Conservation (phyloP, 2,888 invertebrate genomes). For the Melieria picta region DNA sequence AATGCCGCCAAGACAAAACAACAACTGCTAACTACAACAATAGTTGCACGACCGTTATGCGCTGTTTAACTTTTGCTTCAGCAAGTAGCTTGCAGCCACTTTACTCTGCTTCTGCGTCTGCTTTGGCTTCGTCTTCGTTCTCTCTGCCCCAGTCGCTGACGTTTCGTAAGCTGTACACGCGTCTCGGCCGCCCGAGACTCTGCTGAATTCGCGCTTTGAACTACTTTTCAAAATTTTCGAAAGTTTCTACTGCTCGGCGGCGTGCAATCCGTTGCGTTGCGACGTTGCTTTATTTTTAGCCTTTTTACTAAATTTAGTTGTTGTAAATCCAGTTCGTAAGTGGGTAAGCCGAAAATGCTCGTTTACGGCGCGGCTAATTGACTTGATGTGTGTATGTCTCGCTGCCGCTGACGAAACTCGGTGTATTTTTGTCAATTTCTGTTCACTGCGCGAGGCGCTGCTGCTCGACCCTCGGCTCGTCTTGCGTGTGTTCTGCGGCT, state of each 20-base stretch:
- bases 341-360: slow-evolving; percentile 27
- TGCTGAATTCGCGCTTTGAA: slow-evolving; percentile 46
- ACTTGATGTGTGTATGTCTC: too few relatives aligned
- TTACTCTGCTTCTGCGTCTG: slow-evolving; percentile 12
- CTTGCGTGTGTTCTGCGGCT: too few relatives aligned
- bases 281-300: slow-evolving; percentile 6
- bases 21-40: slow-evolving; percentile 2
- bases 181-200: not conserved
- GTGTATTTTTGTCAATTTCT: not conserved
- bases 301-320: slow-evolving; percentile 30
- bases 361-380: not conserved
- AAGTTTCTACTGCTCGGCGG: slow-evolving; percentile 50
- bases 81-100: slow-evolving; percentile 21
- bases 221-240: slow-evolving; percentile 57
- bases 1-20: slow-evolving; percentile 6
- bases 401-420: too few relatives aligned
- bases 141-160: too few relatives aligned
- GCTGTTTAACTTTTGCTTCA: slow-evolving; percentile 36
- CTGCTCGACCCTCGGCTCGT: not conserved
- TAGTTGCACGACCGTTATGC: slow-evolving; percentile 32
- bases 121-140: slow-evolving; percentile 14
- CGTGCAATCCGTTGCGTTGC: slow-evolving; percentile 31
- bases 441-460: slow-evolving; percentile 2
- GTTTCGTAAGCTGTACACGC: too few relatives aligned
- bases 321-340: slow-evolving; percentile 52